Evolutionary conservation across 2,888 invertebrate genomes (phyloP).

Genomic region (Xylocampa areola): DNA sequence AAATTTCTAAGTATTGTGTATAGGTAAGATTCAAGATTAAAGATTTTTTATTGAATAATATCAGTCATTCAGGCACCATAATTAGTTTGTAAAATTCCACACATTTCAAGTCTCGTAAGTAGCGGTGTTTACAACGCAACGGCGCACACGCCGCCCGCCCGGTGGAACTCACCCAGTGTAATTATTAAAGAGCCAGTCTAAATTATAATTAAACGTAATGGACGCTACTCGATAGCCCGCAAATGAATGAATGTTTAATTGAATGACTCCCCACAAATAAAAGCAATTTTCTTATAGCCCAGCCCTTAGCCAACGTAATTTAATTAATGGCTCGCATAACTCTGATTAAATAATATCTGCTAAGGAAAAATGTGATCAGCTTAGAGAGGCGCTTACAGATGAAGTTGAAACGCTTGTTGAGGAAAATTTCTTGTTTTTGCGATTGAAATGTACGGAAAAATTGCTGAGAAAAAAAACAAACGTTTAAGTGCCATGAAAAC

Average conservation of each 20-base stretch:
- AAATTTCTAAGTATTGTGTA: too few relatives aligned
- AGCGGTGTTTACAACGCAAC: constrained; percentile 6
- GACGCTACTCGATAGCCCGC: constrained; percentile 77
- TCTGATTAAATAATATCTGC: constrained; percentile 78
- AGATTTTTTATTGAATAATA: too few relatives aligned
- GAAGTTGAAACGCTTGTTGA: constrained; percentile 41
- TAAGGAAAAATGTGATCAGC: constrained; percentile 60
- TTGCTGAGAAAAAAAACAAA: background rate
- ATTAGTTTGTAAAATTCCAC: constrained; percentile 18
- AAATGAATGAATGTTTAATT: constrained; percentile 84
- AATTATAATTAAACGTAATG: constrained; percentile 85
- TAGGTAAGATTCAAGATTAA: too few relatives aligned
- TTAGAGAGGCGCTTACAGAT: constrained; percentile 29
- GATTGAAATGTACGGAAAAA: background rate
- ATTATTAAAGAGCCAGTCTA: constrained; percentile 72
- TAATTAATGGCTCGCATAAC: constrained; percentile 83
- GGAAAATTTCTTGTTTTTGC: constrained; percentile 12
- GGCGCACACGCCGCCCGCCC: constrained; percentile 45
- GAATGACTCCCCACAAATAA: constrained; percentile 85
- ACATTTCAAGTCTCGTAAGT: constrained; percentile 15
- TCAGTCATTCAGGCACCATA: constrained; percentile 11
- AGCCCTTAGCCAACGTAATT: constrained; percentile 77
- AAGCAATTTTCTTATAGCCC: constrained; percentile 83
- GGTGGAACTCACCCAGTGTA: constrained; percentile 48
- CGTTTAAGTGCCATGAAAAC: too few relatives aligned